These are phyloP conservation scores for Rhyacophila evoluta DNA, from an alignment of 2,888 invertebrate species.

Conservation along the genomic window DNA sequence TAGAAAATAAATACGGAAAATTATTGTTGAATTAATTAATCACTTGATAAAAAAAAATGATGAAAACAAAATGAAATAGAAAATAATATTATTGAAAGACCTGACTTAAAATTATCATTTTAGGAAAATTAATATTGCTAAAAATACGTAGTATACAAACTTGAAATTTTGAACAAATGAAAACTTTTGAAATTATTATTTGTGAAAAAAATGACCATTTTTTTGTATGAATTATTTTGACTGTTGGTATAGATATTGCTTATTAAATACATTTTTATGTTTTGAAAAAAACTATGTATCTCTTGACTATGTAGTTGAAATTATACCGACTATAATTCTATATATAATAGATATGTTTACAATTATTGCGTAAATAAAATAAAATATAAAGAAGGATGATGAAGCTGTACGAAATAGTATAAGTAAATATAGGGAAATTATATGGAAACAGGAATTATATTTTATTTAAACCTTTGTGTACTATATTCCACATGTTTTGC, in stretches of 20 bases:
- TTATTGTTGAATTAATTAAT: too few relatives aligned
- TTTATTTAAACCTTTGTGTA: constrained; percentile 27
- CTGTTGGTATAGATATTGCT: background rate
- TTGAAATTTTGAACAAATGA: background rate
- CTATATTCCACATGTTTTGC: background rate
- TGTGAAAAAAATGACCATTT: background rate
- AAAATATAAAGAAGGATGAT: background rate
- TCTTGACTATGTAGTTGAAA: constrained; percentile 32
- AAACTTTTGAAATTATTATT: background rate
- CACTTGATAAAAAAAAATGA: too few relatives aligned
- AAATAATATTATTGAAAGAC: too few relatives aligned
- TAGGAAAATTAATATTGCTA: too few relatives aligned
- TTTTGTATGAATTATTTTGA: background rate
- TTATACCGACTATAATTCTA: constrained; percentile 12
- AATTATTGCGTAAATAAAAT: constrained; percentile 29
- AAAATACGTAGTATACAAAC: background rate
- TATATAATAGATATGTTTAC: constrained; percentile 23
- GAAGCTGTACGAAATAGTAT: constrained; percentile 29
- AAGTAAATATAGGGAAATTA: constrained; percentile 28
- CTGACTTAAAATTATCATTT: too few relatives aligned
- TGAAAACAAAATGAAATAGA: too few relatives aligned
- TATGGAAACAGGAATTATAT: constrained; percentile 27
- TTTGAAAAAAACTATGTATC: constrained; percentile 10
- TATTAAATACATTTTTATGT: background rate
- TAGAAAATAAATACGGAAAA: too few relatives aligned